Percentiles rank a stretch among this genome's conserved stretches.
Evolutionary conservation across 2,113 vertebrate genomes (phyloP).

Genomic region (Euleptes europaea): DNA sequence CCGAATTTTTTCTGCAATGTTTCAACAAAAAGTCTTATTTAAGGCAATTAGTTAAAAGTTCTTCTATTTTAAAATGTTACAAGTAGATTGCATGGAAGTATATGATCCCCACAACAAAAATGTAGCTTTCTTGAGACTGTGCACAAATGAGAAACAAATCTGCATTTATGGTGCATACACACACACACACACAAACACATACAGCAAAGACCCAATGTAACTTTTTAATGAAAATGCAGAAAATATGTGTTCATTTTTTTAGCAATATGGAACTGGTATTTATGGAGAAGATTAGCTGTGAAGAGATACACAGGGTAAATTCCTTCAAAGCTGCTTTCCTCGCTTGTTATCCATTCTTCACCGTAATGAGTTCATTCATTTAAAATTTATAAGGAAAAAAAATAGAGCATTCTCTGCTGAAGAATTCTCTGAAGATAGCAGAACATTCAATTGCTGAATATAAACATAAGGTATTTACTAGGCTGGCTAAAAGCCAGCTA

Average conservation of each 20-base stretch:
- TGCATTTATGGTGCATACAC: not conserved
- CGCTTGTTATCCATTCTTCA: not conserved
- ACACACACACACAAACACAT: not conserved
- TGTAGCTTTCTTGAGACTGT: not conserved
- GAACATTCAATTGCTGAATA: not conserved
- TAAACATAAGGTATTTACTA: constrained; percentile 11
- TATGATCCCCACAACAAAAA: not conserved
- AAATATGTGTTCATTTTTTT: not conserved
- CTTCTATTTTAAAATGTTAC: not conserved
- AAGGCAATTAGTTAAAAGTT: not conserved
- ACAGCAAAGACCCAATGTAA: not conserved
- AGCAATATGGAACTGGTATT: constrained; percentile 15
- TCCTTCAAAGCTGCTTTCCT: constrained; percentile 11
- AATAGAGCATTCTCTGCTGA: constrained; percentile 6
- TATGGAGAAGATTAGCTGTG: constrained; percentile 22
- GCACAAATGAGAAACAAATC: not conserved
- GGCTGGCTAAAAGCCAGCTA: constrained; percentile 10
- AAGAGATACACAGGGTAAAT: constrained; percentile 27
- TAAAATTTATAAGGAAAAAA: constrained; percentile 18
- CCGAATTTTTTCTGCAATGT: no score
- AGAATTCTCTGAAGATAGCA: constrained; percentile 22
- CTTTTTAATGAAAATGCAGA: not conserved
- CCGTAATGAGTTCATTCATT: constrained; percentile 24
- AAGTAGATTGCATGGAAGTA: not conserved
- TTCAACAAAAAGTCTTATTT: not conserved